Evolutionary conservation across 2,888 invertebrate species (phyloP).

Genomic region (Cantharis rufa): DNA sequence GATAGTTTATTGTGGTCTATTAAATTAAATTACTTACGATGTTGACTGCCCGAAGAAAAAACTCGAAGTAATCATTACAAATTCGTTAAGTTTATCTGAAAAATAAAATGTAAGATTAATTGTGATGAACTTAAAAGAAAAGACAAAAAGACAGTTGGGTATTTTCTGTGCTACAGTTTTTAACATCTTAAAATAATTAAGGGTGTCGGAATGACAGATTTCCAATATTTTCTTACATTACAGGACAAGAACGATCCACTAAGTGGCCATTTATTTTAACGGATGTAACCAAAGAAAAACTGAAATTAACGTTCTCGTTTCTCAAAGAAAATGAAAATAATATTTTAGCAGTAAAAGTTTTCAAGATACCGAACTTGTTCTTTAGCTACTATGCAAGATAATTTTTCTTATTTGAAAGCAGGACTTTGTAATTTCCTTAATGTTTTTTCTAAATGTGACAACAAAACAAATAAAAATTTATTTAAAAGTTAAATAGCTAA

Average conservation of each 20-base stretch:
- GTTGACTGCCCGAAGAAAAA: not conserved
- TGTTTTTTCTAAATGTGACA: slow-evolving; percentile 5
- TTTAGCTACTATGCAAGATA: not conserved
- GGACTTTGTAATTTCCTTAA: slow-evolving; percentile 11
- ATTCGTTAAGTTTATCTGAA: not conserved
- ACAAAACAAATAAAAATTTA: slow-evolving; percentile 9
- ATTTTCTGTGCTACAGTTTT: slow-evolving; percentile 17
- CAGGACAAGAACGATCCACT: slow-evolving; percentile 20
- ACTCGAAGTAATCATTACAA: not conserved
- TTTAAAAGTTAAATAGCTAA: not conserved
- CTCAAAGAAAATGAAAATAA: slow-evolving; percentile 23
- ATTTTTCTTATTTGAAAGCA: slow-evolving; percentile 7
- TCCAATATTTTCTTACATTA: slow-evolving; percentile 24
- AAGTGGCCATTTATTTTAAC: slow-evolving; percentile 26
- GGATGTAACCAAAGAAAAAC: slow-evolving; percentile 20
- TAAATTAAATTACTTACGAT: too few species aligned
- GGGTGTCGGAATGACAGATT: slow-evolving; percentile 22
- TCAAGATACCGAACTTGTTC: not conserved
- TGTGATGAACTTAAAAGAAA: slow-evolving; percentile 18
- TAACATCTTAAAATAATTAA: slow-evolving; percentile 22
- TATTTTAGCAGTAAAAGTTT: slow-evolving; percentile 18
- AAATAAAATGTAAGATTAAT: slow-evolving; percentile 16
- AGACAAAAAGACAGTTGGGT: slow-evolving; percentile 11
- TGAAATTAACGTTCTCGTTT: slow-evolving; percentile 22
- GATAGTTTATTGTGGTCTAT: too few species aligned